These are phyloP conservation scores for Cryptotis parvus DNA, from an alignment of 2,113 vertebrate genomes.

Conservation along the genomic window DNA sequence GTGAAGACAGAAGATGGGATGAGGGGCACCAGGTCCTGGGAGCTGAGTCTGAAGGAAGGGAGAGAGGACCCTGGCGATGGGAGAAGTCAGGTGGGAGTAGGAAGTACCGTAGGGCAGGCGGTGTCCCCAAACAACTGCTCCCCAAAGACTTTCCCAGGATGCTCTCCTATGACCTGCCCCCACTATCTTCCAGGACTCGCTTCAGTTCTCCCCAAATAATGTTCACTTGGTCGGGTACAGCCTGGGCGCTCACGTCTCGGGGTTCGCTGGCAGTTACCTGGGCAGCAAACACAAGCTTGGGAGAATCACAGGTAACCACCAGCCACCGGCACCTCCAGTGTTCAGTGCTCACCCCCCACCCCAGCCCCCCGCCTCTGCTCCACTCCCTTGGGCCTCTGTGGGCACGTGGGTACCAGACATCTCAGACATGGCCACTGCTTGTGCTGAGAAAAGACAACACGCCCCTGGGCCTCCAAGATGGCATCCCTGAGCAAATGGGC, in stretches of 20 bases:
- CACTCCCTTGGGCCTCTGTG: rapidly evolving
- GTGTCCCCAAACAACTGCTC: neutral
- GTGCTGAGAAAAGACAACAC: neutral
- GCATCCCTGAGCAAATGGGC: neutral
- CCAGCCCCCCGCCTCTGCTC: neutral
- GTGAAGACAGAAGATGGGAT: neutral
- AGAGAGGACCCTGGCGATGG: neutral
- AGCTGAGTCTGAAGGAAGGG: neutral
- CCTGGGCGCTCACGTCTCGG: constrained; percentile 96
- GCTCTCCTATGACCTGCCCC: constrained; percentile 32
- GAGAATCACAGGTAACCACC: constrained; percentile 94
- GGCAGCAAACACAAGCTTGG: constrained; percentile 90
- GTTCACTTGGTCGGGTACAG: constrained; percentile 97
- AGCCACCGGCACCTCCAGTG: constrained; percentile 4
- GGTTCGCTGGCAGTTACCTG: constrained; percentile 95
- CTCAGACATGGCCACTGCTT: neutral
- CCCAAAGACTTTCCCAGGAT: neutral
- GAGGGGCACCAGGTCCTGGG: neutral
- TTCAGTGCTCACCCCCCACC: neutral
- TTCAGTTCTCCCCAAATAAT: constrained; percentile 88
- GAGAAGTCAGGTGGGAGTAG: neutral
- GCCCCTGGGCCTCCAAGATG: neutral
- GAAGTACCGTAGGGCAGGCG: neutral
- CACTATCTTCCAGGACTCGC: constrained; percentile 88
- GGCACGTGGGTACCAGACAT: neutral